These are phyloP conservation scores for Bombus cullumanus DNA, from an alignment of 1,140 invertebrate species.

Conservation along the genomic window DNA sequence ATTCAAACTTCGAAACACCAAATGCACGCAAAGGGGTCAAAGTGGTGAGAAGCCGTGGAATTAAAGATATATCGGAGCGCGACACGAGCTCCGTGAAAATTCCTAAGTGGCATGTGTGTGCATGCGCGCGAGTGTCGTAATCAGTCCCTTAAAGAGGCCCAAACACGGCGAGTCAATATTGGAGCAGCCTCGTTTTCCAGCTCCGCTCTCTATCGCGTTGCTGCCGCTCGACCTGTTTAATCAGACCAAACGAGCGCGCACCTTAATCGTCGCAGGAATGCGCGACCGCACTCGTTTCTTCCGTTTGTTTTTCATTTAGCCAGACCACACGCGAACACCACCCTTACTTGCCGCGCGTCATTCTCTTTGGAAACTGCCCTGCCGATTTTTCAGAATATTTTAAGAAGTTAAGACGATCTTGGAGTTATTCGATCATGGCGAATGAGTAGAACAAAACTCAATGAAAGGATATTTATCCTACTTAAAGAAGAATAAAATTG, in stretches of 20 bases:
- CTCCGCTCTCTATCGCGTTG: constrained; percentile 7
- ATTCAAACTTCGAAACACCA: background rate
- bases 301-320: constrained; percentile 3
- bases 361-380: too few relatives aligned
- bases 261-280: constrained; percentile 23
- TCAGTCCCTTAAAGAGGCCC: constrained; percentile 51
- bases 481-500: too few relatives aligned
- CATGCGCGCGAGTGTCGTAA: constrained; percentile 45
- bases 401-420: too few relatives aligned
- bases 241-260: background rate
- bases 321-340: too few relatives aligned
- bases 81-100: background rate
- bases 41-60: background rate
- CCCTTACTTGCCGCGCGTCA: background rate
- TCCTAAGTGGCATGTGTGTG: constrained; percentile 4
- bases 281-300: background rate
- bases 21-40: too few relatives aligned
- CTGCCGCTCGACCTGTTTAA: constrained; percentile 25
- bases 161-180: constrained; percentile 54
- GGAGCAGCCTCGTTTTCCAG: constrained; percentile 50
- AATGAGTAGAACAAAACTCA: too few relatives aligned
- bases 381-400: too few relatives aligned
- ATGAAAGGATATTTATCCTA: too few relatives aligned
- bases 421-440: too few relatives aligned
- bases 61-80: background rate